Percentiles rank a stretch among this genome's conserved stretches.
These are phyloP conservation scores for Distichodus sexfasciatus DNA, from an alignment of 2,797 vertebrate genomes.

Conservation along the genomic window DNA sequence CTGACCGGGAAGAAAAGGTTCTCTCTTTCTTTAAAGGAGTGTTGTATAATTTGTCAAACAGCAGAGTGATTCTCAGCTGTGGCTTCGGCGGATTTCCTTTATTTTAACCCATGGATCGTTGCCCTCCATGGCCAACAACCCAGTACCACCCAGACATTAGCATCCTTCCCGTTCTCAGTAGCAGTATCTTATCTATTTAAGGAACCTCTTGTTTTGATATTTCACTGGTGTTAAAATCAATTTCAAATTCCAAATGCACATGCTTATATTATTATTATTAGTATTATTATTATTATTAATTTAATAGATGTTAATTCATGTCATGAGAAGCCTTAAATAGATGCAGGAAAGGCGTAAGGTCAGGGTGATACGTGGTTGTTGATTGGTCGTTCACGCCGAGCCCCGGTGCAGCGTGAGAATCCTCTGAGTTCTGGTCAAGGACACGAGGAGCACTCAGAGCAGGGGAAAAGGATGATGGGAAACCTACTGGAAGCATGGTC, in stretches of 20 bases:
- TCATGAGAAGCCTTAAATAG: slow-evolving; percentile 70
- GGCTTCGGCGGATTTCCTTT: slow-evolving; percentile 61
- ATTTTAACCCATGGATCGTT: not conserved
- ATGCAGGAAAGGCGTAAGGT: slow-evolving; percentile 71
- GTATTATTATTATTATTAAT: not conserved
- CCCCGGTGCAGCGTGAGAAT: slow-evolving; percentile 74
- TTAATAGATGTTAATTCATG: not conserved
- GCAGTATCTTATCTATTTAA: slow-evolving; percentile 72
- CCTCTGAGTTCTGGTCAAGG: slow-evolving; percentile 96
- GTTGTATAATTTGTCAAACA: slow-evolving; percentile 33
- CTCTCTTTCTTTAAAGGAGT: slow-evolving; percentile 28
- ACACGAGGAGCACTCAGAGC: slow-evolving; percentile 93
- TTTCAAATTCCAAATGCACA: not conserved
- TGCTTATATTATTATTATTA: not conserved
- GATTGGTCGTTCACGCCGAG: slow-evolving; percentile 64
- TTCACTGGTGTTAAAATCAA: not conserved
- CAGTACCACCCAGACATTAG: slow-evolving; percentile 61
- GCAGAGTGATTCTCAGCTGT: slow-evolving; percentile 73
- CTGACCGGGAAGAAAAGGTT: slow-evolving; percentile 1
- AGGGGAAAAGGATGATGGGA: slow-evolving; percentile 86
- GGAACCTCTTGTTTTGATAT: slow-evolving; percentile 39
- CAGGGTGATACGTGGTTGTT: slow-evolving; percentile 51
- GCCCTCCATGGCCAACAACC: slow-evolving; percentile 20
- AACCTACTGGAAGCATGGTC: slow-evolving; percentile 99
- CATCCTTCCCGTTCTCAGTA: slow-evolving; percentile 60